phyloP scores from a whole-genome alignment of 2,888 invertebrate genomes.

The Unio pictorum region DNA sequence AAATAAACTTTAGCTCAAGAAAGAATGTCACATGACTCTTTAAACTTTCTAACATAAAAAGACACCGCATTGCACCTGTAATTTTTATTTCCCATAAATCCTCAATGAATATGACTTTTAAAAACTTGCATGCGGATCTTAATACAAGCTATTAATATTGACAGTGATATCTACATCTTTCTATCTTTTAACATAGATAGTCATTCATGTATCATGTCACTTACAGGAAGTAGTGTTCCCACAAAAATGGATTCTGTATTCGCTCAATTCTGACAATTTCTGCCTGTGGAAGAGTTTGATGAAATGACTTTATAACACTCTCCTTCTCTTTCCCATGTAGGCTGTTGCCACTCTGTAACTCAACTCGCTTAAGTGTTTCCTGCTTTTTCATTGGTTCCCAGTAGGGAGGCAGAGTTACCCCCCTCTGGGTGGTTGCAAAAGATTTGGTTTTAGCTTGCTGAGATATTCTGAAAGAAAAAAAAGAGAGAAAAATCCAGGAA shows the following conservation, averaged over 20 bases:
- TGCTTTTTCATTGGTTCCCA: constrained; percentile 35
- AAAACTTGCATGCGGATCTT: too few relatives aligned
- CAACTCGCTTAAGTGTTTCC: constrained; percentile 12
- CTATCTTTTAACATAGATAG: too few relatives aligned
- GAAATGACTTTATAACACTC: constrained; percentile 36
- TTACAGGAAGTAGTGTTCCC: constrained; percentile 48
- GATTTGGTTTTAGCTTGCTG: constrained; percentile 8
- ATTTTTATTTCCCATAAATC: too few relatives aligned
- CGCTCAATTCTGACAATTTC: constrained; percentile 39
- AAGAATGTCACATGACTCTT: too few relatives aligned
- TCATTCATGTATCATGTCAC: constrained; percentile 5
- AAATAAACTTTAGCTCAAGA: too few relatives aligned
- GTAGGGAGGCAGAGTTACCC: constrained; percentile 30
- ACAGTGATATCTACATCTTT: too few relatives aligned
- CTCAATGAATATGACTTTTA: too few relatives aligned
- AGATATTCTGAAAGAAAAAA: constrained; percentile 18
- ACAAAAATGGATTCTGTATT: constrained; percentile 41
- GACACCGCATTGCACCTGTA: too few relatives aligned
- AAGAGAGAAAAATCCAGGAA: not conserved
- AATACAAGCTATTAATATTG: too few relatives aligned
- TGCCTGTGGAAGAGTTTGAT: constrained; percentile 40
- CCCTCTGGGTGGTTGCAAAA: constrained; percentile 18
- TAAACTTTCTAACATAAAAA: too few relatives aligned
- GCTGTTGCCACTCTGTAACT: constrained; percentile 15
- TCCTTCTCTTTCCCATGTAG: constrained; percentile 38